A percentile compares a stretch with the other conserved stretches of the same genome.
phyloP scores from a whole-genome alignment of 2,113 vertebrate species.

The Hypomesus transpacificus region DNA sequence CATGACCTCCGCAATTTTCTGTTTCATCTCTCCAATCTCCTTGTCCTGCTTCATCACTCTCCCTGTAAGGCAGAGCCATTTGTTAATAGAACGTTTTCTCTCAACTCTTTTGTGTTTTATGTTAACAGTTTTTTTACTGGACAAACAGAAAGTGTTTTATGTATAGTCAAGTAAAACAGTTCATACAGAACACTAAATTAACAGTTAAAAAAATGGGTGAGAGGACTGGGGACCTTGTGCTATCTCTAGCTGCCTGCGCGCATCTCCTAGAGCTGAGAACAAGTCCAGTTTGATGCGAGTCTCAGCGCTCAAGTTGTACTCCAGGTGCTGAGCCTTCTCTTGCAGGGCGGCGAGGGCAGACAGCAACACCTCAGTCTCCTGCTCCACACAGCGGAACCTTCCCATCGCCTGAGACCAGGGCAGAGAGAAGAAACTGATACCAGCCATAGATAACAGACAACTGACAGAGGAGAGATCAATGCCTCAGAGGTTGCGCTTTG shows the following conservation, averaged over 20 bases:
- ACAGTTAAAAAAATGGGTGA: neutral
- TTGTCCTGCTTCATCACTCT: conserved; percentile 74
- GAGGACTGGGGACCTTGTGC: conserved; percentile 66
- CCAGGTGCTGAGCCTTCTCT: conserved; percentile 79
- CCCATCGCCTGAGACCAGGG: conserved; percentile 59
- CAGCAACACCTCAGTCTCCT: conserved; percentile 74
- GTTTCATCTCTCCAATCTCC: conserved; percentile 76
- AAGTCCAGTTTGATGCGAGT: conserved; percentile 80
- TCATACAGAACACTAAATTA: neutral
- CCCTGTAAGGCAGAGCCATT: conserved; percentile 51
- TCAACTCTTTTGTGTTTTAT: no score
- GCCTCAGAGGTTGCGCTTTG: conserved; percentile 38
- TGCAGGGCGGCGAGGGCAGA: conserved; percentile 76
- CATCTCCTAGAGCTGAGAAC: conserved; percentile 77
- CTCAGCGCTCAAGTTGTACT: conserved; percentile 80
- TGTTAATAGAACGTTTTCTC: neutral
- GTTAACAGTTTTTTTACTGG: no score
- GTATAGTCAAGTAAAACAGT: neutral
- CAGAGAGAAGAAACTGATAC: neutral
- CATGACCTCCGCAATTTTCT: conserved; percentile 79
- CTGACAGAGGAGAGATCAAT: neutral
- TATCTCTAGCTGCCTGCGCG: conserved; percentile 76
- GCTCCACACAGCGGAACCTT: conserved; percentile 72
- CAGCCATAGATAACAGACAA: neutral
- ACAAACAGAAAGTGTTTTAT: no score